A percentile compares a stretch with the other conserved stretches of the same genome.
Evolutionary conservation across 2,888 invertebrate species (phyloP).

Genomic region (Nasonovia ribisnigri): DNA sequence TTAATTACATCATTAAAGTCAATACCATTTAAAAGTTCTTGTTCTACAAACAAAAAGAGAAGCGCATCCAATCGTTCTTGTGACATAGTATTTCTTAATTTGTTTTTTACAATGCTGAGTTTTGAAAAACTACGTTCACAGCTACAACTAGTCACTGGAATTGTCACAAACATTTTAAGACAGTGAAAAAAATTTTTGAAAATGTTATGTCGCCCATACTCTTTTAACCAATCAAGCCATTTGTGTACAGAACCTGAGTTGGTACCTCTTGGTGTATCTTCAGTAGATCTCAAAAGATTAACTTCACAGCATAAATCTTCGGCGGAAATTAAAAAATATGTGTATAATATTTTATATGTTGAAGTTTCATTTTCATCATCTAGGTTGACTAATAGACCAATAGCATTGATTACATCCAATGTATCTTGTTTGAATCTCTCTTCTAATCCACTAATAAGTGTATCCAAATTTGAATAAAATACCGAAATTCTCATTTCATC

Average conservation of each 20-base stretch:
- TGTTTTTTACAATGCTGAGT: neutral
- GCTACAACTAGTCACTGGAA: no score
- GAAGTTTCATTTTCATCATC: slow-evolving; percentile 15
- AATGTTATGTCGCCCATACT: no score
- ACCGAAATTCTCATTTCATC: slow-evolving; percentile 44
- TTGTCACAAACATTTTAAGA: no score
- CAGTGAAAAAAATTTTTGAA: no score
- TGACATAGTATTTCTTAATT: slow-evolving; percentile 38
- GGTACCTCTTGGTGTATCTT: no score
- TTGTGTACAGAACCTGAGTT: no score
- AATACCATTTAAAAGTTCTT: slow-evolving; percentile 1
- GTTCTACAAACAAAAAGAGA: slow-evolving; percentile 31
- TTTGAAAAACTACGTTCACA: no score
- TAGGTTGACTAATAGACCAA: slow-evolving; percentile 37
- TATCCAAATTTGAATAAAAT: slow-evolving; percentile 42
- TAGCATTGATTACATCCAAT: slow-evolving; percentile 33
- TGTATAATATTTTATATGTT: slow-evolving; percentile 23
- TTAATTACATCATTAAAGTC: no score
- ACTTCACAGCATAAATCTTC: slow-evolving; percentile 43
- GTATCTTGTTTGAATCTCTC: slow-evolving; percentile 17
- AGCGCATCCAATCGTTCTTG: slow-evolving; percentile 12
- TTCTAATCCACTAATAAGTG: neutral
- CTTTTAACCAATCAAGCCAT: no score
- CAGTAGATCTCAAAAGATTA: slow-evolving; percentile 34
- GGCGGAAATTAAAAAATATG: slow-evolving; percentile 27